phyloP scores from a whole-genome alignment of 2,113 vertebrate species.

The Balaenoptera acutorostrata region DNA sequence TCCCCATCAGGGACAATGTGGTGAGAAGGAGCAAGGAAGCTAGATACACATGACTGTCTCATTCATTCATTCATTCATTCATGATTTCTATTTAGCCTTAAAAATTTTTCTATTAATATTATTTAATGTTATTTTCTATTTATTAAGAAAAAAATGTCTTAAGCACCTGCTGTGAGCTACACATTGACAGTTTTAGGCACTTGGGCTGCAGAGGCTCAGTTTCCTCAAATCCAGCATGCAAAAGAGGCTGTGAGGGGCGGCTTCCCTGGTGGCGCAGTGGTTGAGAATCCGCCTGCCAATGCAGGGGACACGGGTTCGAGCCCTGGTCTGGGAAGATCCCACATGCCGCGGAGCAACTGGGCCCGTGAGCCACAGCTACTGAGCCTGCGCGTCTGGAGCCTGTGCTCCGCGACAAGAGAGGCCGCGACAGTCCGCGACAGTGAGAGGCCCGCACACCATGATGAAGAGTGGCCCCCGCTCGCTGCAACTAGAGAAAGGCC shows the following conservation, averaged over 20 bases:
- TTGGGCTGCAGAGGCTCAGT: background rate
- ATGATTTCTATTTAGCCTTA: background rate
- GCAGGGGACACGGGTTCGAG: too few relatives aligned
- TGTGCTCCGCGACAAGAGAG: too few relatives aligned
- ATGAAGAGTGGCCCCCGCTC: too few relatives aligned
- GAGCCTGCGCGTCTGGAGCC: too few relatives aligned
- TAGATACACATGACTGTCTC: fast-evolving
- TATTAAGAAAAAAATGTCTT: background rate
- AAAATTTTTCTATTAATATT: background rate
- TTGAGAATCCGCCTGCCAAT: too few relatives aligned
- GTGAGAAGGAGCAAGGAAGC: background rate
- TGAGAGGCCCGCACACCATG: too few relatives aligned
- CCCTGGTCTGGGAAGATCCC: too few relatives aligned
- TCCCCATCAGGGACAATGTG: background rate
- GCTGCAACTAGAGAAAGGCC: too few relatives aligned
- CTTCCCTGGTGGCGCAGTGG: too few relatives aligned
- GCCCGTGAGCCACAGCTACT: too few relatives aligned
- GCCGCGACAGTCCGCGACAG: too few relatives aligned
- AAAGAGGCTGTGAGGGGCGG: background rate
- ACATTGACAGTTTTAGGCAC: background rate
- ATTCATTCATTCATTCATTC: background rate
- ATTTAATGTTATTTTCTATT: background rate
- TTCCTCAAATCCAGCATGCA: background rate
- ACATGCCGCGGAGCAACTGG: too few relatives aligned
- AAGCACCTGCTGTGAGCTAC: fast-evolving